Base-by-base conservation (phyloP, 2,113 vertebrate species). In the Pipa parva region DNA sequence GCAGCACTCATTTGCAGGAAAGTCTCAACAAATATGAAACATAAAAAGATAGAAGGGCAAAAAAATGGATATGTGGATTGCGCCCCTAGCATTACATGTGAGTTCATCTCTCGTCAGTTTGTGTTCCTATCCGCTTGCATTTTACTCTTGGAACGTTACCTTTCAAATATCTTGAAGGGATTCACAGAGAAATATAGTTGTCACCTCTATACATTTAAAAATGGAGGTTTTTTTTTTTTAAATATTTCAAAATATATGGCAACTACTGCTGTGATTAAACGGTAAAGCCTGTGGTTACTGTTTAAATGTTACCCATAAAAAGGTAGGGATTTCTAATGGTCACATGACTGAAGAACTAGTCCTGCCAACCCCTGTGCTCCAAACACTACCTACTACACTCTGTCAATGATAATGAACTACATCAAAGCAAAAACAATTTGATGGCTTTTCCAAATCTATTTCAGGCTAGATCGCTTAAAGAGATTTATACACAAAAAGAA, bases 1-100 rank as follows among this genome's bases (percentile, higher is more conserved):
- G 46, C 48, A 60, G 65, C 65, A 69, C 52, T 69, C 52, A 69
- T 69, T 69, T 69, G 65, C 52, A 60, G 57, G 42, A 69, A 42
- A 69, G 45, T 52, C 55, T 69, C 57, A 52, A 60, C 65, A 59
- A 60, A 69, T 60, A 39, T 11, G 45, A 68, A 48, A 68, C 49
- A 58, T 58, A 67, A 50, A 58, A 68, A 59, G 45, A 59, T 13
- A 49, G 22, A 50, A 50, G 26, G 21, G 9, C 11, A 15, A 18
- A 56, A 49, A 46, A 68, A 56, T 65, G 15, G 37, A 20, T 54
- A 42, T 36, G 39, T 46, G 56, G 31, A 69, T 59, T 68, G 21
- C 52, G 46, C 65, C 65, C 18, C 39, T 33, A 42, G 65, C 65
- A 52, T 69, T 60, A 52, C 65, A 60, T 69, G 48, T 59, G 60